Percentiles rank a stretch among this genome's conserved stretches.
These are phyloP conservation scores for Ctenosaura bakeri DNA, from an alignment of 2,797 vertebrate species.

Conservation along the genomic window DNA sequence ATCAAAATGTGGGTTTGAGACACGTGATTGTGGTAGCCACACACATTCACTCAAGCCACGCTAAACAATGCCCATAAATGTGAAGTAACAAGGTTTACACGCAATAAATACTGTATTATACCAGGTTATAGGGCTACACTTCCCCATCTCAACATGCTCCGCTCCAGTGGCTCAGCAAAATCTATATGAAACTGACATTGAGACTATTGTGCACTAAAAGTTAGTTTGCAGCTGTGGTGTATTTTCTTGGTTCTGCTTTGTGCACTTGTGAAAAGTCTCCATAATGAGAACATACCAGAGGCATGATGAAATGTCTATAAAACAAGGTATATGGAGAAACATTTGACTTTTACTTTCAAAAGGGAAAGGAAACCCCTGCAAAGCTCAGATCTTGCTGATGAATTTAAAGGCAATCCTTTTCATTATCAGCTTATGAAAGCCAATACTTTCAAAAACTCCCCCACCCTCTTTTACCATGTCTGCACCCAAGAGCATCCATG, in stretches of 20 bases:
- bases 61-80: not conserved
- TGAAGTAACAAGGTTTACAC: not conserved
- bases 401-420: constrained; percentile 9
- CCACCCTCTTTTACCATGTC: not conserved
- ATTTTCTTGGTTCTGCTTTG: constrained; percentile 28
- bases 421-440: constrained; percentile 9
- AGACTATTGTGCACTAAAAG: constrained; percentile 23
- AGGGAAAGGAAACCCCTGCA: not conserved
- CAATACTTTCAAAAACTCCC: not conserved
- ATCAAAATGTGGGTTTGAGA: not conserved
- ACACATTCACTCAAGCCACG: not conserved
- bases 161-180: constrained; percentile 10
- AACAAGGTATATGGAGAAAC: constrained; percentile 23
- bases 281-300: constrained; percentile 42
- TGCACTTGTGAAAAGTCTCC: constrained; percentile 34
- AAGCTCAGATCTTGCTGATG: not conserved
- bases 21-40: not conserved
- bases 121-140: too few species aligned
- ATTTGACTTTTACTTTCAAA: constrained; percentile 11
- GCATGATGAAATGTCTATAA: constrained; percentile 46
- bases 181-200: not conserved
- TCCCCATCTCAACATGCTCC: not conserved
- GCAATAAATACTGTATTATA: not conserved
- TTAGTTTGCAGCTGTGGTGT: constrained; percentile 21
- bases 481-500: not conserved